These are phyloP conservation scores for Mustelus asterias DNA, from an alignment of 2,113 vertebrate species.

Conservation along the genomic window DNA sequence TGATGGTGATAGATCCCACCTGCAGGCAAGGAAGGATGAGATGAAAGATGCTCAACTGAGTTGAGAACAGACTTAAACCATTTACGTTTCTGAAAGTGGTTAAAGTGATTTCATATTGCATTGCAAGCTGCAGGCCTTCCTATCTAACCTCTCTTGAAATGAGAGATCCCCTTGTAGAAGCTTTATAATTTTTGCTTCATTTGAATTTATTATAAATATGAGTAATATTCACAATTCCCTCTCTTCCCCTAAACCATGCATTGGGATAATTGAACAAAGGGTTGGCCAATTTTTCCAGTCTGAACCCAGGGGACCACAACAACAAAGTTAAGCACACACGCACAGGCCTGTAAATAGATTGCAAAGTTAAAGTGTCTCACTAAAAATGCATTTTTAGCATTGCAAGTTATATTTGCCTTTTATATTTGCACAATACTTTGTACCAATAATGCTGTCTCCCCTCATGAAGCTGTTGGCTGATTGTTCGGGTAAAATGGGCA, in stretches of 20 bases:
- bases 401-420: not conserved
- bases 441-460: not conserved
- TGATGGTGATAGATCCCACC: not conserved
- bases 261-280: not conserved
- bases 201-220: not conserved
- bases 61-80: not conserved
- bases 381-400: constrained; percentile 4
- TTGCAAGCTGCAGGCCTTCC: not conserved
- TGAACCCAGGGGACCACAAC: not conserved
- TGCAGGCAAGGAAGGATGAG: not conserved
- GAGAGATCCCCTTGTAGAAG: not conserved
- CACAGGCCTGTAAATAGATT: not conserved
- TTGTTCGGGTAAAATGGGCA: not conserved
- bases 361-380: not conserved
- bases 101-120: not conserved
- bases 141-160: not conserved
- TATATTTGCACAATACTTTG: not conserved
- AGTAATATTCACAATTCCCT: not conserved
- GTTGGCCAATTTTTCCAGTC: not conserved
- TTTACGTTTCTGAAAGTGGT: not conserved
- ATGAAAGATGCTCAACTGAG: not conserved
- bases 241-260: not conserved
- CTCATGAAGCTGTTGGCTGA: not conserved
- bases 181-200: not conserved
- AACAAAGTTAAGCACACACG: not conserved